Percentiles rank a stretch among this genome's conserved stretches.
Conservation (phyloP, 2,113 vertebrate species). For the Turdus rufiventris region DNA sequence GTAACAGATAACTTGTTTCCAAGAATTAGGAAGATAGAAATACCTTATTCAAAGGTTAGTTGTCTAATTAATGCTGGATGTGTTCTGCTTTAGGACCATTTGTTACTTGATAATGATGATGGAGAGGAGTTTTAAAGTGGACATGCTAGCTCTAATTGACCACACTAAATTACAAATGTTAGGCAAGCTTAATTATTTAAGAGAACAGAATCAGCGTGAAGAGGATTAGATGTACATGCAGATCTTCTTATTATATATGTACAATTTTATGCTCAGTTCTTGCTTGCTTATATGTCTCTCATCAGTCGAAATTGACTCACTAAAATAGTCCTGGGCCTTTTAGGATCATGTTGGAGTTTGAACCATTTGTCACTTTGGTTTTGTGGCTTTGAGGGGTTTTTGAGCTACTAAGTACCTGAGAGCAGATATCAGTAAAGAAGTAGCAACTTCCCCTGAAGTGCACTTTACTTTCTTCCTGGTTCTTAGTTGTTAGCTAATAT, state of each 20-base stretch:
- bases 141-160: background rate
- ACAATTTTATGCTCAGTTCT: background rate
- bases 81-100: background rate
- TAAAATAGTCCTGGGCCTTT: background rate
- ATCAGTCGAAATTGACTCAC: background rate
- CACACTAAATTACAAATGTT: background rate
- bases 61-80: background rate
- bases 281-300: background rate
- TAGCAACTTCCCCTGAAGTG: background rate
- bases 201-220: background rate
- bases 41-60: background rate
- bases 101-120: background rate
- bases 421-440: background rate
- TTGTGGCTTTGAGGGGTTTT: background rate
- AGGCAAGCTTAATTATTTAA: background rate
- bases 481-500: background rate
- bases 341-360: background rate
- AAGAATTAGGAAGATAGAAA: background rate
- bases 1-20: background rate
- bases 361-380: background rate
- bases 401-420: background rate
- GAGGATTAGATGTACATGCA: background rate
- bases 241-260: fast-evolving
- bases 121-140: background rate
- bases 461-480: background rate